These are phyloP conservation scores for Hippolais icterina DNA, from an alignment of 2,113 vertebrate genomes.

Conservation along the genomic window DNA sequence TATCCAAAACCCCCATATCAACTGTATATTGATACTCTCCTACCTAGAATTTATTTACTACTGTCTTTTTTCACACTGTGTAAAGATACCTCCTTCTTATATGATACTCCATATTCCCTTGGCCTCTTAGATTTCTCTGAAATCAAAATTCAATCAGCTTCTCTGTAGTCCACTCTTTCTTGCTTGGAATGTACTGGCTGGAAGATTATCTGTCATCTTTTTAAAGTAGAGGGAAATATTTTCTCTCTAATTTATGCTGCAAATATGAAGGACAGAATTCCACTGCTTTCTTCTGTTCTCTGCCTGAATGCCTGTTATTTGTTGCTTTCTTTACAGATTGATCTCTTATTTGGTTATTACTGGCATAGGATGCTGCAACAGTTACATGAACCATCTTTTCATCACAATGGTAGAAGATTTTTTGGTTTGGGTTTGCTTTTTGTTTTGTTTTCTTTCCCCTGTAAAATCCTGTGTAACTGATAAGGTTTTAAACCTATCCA, in stretches of 20 bases:
- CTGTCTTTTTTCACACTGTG: neutral
- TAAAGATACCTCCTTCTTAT: neutral
- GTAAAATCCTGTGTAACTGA: neutral
- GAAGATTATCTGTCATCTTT: neutral
- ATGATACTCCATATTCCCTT: neutral
- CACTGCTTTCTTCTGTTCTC: neutral
- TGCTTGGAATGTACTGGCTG: neutral
- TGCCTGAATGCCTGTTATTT: neutral
- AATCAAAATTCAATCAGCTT: neutral
- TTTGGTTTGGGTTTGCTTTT: neutral
- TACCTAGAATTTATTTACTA: neutral
- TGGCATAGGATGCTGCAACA: neutral
- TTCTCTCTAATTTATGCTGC: neutral
- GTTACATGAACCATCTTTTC: neutral
- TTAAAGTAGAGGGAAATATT: neutral
- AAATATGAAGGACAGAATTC: neutral
- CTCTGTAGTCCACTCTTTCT: neutral
- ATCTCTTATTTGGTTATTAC: neutral
- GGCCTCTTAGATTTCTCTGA: neutral
- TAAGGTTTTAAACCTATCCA: neutral
- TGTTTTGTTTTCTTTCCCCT: neutral
- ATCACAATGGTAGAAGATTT: fast-evolving
- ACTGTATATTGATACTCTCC: neutral
- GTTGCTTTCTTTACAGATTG: neutral
- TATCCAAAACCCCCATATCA: neutral